These are phyloP conservation scores for Brachyptera putata DNA, from an alignment of 2,888 invertebrate genomes.

Conservation along the genomic window DNA sequence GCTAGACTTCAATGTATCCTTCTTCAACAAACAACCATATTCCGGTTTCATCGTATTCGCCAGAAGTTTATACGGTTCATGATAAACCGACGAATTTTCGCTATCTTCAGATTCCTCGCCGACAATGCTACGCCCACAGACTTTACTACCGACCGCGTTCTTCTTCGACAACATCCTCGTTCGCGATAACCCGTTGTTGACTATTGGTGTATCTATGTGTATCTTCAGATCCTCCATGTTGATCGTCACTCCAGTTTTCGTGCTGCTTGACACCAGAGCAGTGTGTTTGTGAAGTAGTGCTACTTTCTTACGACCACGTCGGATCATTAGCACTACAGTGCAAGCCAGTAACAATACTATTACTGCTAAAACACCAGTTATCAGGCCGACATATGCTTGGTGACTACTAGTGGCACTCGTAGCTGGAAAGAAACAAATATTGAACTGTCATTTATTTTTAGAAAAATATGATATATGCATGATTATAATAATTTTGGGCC, in stretches of 20 bases:
- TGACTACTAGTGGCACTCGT: conserved; percentile 57
- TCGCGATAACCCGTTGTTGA: conserved; percentile 51
- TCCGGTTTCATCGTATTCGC: conserved; percentile 43
- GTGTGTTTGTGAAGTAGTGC: conserved; percentile 60
- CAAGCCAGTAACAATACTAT: conserved; percentile 61
- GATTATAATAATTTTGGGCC: no score
- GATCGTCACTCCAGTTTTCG: conserved; percentile 53
- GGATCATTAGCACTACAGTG: conserved; percentile 60
- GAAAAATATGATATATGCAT: no score
- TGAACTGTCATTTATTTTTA: no score
- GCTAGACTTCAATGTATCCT: conserved; percentile 48
- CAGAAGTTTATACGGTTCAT: conserved; percentile 54
- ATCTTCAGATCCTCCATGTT: conserved; percentile 56
- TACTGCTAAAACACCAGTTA: conserved; percentile 64
- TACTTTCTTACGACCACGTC: conserved; percentile 60
- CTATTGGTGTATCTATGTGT: conserved; percentile 51
- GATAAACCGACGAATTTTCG: conserved; percentile 54
- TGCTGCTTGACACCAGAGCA: conserved; percentile 53
- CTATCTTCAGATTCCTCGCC: conserved; percentile 51
- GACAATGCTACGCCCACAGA: conserved; percentile 48
- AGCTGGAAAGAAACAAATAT: conserved; percentile 41
- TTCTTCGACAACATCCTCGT: conserved; percentile 38
- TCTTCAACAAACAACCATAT: conserved; percentile 50
- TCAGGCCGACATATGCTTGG: conserved; percentile 57
- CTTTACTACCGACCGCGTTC: conserved; percentile 41